phyloP scores from a whole-genome alignment of 2,113 vertebrate species.

The Micromys minutus region DNA sequence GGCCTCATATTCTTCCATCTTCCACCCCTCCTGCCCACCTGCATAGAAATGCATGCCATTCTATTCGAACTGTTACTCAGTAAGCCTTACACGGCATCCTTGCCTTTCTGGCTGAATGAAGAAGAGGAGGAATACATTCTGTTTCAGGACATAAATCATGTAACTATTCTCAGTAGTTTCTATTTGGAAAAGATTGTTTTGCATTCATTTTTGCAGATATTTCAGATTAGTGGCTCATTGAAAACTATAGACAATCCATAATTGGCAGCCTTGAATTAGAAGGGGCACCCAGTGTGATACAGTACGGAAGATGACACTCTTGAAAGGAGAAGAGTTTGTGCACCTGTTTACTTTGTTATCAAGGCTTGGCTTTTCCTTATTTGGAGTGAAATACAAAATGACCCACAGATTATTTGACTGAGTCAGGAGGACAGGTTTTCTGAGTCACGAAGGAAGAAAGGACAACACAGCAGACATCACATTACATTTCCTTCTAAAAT shows the following conservation, averaged over 20 bases:
- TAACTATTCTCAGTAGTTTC: background rate
- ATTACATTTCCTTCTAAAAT: constrained; percentile 31
- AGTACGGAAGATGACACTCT: background rate
- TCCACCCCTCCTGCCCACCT: background rate
- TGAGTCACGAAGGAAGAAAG: background rate
- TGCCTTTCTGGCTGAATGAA: constrained; percentile 53
- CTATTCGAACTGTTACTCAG: constrained; percentile 26
- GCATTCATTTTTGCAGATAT: constrained; percentile 8
- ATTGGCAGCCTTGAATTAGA: background rate
- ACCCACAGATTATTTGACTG: constrained; percentile 45
- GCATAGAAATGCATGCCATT: background rate
- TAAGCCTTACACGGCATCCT: constrained; percentile 24
- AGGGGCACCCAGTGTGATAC: background rate
- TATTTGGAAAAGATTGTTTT: background rate
- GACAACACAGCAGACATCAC: background rate
- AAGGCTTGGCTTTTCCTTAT: background rate
- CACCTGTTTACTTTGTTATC: constrained; percentile 24
- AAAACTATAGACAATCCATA: background rate
- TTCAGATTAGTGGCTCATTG: constrained; percentile 39
- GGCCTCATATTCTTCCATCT: background rate
- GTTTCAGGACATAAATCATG: background rate
- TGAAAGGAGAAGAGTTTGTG: background rate
- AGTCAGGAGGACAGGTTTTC: constrained; percentile 13
- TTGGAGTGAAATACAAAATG: background rate
- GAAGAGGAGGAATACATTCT: constrained; percentile 21